Conservation (phyloP, 2,113 vertebrate species). For the Fregetta grallaria region DNA sequence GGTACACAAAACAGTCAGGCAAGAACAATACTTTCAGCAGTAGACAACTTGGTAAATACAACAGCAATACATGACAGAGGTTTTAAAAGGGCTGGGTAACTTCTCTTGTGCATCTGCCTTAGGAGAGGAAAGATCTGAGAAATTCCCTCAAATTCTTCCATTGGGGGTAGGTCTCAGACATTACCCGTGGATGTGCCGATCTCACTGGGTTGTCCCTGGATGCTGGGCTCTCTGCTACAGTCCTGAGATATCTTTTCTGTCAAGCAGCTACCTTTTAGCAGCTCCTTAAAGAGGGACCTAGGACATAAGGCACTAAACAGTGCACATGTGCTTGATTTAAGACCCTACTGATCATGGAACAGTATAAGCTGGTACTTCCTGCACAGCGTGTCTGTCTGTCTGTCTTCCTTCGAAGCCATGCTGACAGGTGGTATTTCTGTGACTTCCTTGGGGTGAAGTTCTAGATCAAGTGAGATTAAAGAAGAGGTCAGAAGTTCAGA, state of each 20-base stretch:
- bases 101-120: not conserved
- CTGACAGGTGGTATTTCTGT: slow-evolving; percentile 3
- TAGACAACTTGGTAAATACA: not conserved
- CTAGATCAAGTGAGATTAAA: slow-evolving; percentile 13
- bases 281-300: not conserved
- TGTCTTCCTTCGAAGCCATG: not conserved
- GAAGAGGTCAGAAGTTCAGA: slow-evolving; percentile 15
- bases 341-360: not conserved
- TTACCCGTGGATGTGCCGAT: not conserved
- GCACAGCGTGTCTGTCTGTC: not conserved
- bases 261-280: not conserved
- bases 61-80: fast-evolving
- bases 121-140: not conserved
- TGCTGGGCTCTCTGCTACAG: not conserved
- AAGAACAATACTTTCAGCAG: not conserved
- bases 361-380: not conserved
- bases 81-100: not conserved
- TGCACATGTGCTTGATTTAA: not conserved
- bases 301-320: not conserved
- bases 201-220: not conserved
- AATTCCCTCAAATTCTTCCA: not conserved
- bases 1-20: not conserved
- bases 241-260: not conserved
- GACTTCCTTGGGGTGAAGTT: not conserved
- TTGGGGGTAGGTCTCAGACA: not conserved